These are phyloP conservation scores for Zophobas atratus DNA, from an alignment of 1,140 invertebrate species.

Conservation along the genomic window DNA sequence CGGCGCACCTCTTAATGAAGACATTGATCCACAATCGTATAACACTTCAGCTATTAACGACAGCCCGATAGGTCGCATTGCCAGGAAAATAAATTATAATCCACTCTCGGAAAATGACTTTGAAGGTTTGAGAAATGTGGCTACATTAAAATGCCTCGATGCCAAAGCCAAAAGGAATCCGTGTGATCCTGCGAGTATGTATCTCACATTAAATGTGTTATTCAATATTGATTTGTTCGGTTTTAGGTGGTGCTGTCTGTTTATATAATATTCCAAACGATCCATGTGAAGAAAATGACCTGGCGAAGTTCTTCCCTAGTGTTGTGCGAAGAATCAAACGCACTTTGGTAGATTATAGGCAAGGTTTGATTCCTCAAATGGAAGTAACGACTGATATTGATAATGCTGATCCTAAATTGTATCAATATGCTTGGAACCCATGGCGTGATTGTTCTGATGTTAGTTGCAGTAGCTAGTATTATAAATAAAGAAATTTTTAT, in stretches of 20 bases:
- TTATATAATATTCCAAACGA: slow-evolving; percentile 76
- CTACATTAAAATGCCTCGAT: slow-evolving; percentile 65
- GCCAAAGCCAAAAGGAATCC: slow-evolving; percentile 63
- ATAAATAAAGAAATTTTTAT: background rate
- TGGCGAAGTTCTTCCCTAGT: slow-evolving; percentile 68
- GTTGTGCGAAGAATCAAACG: slow-evolving; percentile 68
- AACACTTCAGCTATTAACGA: slow-evolving; percentile 62
- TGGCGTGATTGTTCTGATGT: slow-evolving; percentile 66
- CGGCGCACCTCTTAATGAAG: slow-evolving; percentile 61
- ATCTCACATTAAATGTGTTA: background rate
- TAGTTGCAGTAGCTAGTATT: slow-evolving; percentile 51
- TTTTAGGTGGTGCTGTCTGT: slow-evolving; percentile 69
- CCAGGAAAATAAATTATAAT: slow-evolving; percentile 60
- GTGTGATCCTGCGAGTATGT: slow-evolving; percentile 65
- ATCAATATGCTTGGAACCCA: slow-evolving; percentile 69
- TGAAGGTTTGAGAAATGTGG: slow-evolving; percentile 59
- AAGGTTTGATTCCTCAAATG: slow-evolving; percentile 65
- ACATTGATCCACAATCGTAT: slow-evolving; percentile 61
- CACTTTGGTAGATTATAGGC: slow-evolving; percentile 66
- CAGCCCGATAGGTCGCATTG: slow-evolving; percentile 60
- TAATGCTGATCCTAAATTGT: slow-evolving; percentile 67
- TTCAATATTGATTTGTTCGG: background rate
- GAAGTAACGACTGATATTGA: slow-evolving; percentile 64
- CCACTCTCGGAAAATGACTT: slow-evolving; percentile 62
- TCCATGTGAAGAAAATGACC: slow-evolving; percentile 77